phyloP scores from a whole-genome alignment of 2,797 vertebrate species.

The Sebastes diaconus region DNA sequence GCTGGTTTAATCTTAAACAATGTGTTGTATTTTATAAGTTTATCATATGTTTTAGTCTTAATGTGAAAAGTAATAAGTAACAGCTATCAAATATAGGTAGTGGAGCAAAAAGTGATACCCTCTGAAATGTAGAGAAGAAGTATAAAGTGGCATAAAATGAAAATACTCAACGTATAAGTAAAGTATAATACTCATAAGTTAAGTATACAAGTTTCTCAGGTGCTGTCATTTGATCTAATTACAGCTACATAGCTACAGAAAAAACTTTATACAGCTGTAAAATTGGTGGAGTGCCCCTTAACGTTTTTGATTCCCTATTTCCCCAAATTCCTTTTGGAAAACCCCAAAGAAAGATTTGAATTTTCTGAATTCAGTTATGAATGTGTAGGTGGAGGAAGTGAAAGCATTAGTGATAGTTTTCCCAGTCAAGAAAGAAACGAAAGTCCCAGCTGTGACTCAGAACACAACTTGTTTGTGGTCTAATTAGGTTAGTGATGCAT shows the following conservation, averaged over 20 bases:
- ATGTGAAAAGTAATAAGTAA: not conserved
- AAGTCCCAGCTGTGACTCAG: slow-evolving; percentile 14
- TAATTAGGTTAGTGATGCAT: not conserved
- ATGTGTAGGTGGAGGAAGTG: slow-evolving; percentile 6
- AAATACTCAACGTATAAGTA: not conserved
- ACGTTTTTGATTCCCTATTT: slow-evolving; percentile 8
- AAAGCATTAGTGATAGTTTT: slow-evolving; percentile 25
- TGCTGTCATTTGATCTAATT: not conserved
- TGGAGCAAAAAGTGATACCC: too few species aligned
- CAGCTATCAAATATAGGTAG: not conserved
- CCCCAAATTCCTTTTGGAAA: not conserved
- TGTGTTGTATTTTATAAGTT: too few species aligned
- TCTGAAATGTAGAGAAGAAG: not conserved
- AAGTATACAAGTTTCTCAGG: not conserved
- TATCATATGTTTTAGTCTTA: too few species aligned
- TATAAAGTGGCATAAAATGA: not conserved
- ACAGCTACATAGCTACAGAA: not conserved
- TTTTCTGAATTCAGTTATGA: not conserved
- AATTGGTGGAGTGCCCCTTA: not conserved
- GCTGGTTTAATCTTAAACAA: too few species aligned
- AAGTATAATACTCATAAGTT: too few species aligned
- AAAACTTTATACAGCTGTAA: not conserved
- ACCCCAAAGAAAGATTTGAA: not conserved
- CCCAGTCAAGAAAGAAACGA: slow-evolving; percentile 19
- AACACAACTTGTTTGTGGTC: slow-evolving; percentile 15